Evolutionary conservation across 2,888 invertebrate genomes (phyloP).

Genomic region (Pachliopta kotzebuea): DNA sequence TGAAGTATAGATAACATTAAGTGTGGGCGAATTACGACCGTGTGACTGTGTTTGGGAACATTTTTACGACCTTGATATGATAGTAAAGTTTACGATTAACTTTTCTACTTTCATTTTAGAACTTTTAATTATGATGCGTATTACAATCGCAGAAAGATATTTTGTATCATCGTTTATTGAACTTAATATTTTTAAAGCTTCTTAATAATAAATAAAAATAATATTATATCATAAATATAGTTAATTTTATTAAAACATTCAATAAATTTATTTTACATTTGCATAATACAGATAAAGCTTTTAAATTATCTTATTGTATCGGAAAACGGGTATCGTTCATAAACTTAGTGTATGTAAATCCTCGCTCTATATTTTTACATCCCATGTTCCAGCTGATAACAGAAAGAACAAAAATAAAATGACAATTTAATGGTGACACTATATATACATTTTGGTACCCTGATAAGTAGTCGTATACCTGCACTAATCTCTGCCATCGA

Average conservation of each 20-base stretch:
- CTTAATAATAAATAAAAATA: neutral
- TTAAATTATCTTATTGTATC: neutral
- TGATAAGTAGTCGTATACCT: too few relatives aligned
- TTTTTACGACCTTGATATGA: slow-evolving; percentile 45
- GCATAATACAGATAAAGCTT: neutral
- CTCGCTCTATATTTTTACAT: slow-evolving; percentile 1
- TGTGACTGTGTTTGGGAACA: slow-evolving; percentile 62
- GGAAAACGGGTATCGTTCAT: neutral
- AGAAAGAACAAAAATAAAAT: neutral
- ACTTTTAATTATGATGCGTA: neutral
- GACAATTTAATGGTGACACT: neutral
- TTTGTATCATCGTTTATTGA: too few relatives aligned
- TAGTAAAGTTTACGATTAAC: slow-evolving; percentile 25
- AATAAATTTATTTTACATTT: neutral
- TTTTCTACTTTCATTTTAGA: neutral
- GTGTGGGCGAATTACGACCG: slow-evolving; percentile 66
- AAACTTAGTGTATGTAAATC: neutral
- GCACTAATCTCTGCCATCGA: too few relatives aligned
- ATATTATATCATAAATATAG: neutral
- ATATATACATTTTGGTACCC: too few relatives aligned
- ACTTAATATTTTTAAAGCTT: too few relatives aligned
- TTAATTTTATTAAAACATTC: neutral
- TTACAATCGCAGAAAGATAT: too few relatives aligned
- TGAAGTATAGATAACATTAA: slow-evolving; percentile 57
- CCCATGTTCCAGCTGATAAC: slow-evolving; percentile 1